phyloP scores from a whole-genome alignment of 2,888 invertebrate species.

The Cecidostiba fungosa region DNA sequence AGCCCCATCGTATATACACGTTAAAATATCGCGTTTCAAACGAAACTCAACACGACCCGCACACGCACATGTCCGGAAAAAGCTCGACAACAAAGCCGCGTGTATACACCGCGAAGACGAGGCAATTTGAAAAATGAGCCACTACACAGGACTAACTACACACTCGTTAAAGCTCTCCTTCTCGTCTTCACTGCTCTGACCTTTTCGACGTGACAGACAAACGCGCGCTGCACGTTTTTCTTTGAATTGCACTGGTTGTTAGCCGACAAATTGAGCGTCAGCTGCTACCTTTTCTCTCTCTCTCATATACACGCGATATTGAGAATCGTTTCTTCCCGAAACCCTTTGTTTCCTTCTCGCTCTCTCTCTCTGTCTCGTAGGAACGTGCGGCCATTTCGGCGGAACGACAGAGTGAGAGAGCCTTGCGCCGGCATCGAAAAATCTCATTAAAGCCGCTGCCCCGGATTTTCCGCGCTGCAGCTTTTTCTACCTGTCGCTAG shows the following conservation, averaged over 20 bases:
- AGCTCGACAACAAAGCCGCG: not conserved
- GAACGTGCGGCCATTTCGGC: slow-evolving; percentile 7
- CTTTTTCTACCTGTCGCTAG: slow-evolving; percentile 16
- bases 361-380: not conserved
- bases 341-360: slow-evolving; percentile 1
- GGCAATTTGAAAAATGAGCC: slow-evolving; percentile 4
- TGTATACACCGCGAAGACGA: not conserved
- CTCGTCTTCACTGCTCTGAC: not conserved
- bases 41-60: not conserved
- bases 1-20: not conserved
- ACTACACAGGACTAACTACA: not conserved
- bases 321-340: slow-evolving; percentile 21
- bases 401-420: slow-evolving; percentile 30
- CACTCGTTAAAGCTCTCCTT: slow-evolving; percentile 41
- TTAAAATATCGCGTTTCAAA: not conserved
- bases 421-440: slow-evolving; percentile 35
- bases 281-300: slow-evolving; percentile 17
- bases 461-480: slow-evolving; percentile 18
- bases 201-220: slow-evolving; percentile 35
- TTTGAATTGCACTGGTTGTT: slow-evolving; percentile 48
- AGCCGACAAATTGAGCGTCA: slow-evolving; percentile 58
- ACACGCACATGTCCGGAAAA: not conserved
- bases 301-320: slow-evolving; percentile 43
- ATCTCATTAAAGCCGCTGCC: slow-evolving; percentile 45
- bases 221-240: slow-evolving; percentile 48